A percentile compares a stretch with the other conserved stretches of the same genome.
These are phyloP conservation scores for Argya squamiceps DNA, from an alignment of 2,797 vertebrate species.

Conservation along the genomic window DNA sequence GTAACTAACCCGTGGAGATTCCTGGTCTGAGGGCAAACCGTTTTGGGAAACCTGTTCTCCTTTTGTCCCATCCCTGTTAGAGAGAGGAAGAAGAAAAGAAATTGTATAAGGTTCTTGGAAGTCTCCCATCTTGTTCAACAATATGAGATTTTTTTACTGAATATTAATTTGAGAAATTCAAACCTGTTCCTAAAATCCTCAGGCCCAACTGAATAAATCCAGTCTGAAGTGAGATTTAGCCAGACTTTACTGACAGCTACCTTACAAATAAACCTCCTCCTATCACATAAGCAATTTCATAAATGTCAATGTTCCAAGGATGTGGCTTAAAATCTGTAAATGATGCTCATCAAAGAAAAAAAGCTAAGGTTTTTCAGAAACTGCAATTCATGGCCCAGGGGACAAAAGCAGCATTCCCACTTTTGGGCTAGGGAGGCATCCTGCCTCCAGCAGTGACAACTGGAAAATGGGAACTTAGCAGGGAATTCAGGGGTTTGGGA, in stretches of 20 bases:
- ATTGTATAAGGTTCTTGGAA: neutral
- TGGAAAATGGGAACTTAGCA: neutral
- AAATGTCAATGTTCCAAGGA: neutral
- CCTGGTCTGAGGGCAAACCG: slow-evolving; percentile 91
- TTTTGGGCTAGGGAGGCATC: neutral
- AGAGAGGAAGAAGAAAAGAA: neutral
- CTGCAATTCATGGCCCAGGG: neutral
- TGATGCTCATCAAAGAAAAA: neutral
- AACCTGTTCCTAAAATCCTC: neutral
- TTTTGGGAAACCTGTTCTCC: slow-evolving; percentile 90
- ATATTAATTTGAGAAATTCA: neutral
- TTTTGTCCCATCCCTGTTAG: slow-evolving; percentile 83
- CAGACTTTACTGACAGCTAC: neutral
- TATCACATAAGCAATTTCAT: neutral
- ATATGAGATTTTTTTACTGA: neutral
- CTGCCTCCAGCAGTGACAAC: neutral
- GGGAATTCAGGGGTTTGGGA: neutral
- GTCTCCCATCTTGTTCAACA: neutral
- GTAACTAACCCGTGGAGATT: slow-evolving; percentile 98
- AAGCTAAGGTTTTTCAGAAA: neutral
- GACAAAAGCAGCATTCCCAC: neutral
- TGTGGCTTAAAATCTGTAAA: neutral
- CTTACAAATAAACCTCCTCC: neutral
- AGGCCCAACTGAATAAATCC: neutral
- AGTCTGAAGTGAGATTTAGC: neutral